A percentile compares a stretch with the other conserved stretches of the same genome.
Conservation (phyloP, 2,797 vertebrate genomes). For the Champsocephalus gunnari region DNA sequence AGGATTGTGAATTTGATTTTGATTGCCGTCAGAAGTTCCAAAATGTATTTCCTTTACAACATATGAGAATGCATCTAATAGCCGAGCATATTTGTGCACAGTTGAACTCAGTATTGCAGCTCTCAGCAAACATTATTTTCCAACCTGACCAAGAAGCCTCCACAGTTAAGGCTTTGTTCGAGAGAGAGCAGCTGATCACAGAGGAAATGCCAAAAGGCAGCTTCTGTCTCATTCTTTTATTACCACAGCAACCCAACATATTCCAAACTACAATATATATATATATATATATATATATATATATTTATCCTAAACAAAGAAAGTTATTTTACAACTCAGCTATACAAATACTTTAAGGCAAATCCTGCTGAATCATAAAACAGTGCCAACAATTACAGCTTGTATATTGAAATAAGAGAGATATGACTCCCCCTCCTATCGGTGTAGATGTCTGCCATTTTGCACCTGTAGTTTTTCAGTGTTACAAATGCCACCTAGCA, state of each 20-base stretch:
- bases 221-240: conserved; percentile 14
- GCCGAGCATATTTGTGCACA: conserved; percentile 65
- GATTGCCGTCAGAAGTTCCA: not conserved
- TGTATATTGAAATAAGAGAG: not conserved
- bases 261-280: not conserved
- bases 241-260: conserved; percentile 25
- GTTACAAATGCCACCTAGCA: not conserved
- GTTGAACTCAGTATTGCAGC: conserved; percentile 39
- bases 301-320: too few relatives aligned
- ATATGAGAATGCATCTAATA: conserved; percentile 34
- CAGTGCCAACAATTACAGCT: not conserved
- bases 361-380: not conserved
- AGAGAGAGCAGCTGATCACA: conserved; percentile 74
- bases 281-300: too few relatives aligned
- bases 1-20: not conserved
- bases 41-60: conserved; percentile 13
- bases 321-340: not conserved
- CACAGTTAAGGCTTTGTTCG: conserved; percentile 75
- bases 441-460: not conserved
- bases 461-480: not conserved
- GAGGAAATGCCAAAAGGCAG: conserved; percentile 58
- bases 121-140: conserved; percentile 44
- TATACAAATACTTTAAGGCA: not conserved
- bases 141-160: conserved; percentile 36
- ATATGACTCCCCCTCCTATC: not conserved